Base-by-base conservation (phyloP, 2,888 invertebrate genomes). In the Drosophila picticornis region DNA sequence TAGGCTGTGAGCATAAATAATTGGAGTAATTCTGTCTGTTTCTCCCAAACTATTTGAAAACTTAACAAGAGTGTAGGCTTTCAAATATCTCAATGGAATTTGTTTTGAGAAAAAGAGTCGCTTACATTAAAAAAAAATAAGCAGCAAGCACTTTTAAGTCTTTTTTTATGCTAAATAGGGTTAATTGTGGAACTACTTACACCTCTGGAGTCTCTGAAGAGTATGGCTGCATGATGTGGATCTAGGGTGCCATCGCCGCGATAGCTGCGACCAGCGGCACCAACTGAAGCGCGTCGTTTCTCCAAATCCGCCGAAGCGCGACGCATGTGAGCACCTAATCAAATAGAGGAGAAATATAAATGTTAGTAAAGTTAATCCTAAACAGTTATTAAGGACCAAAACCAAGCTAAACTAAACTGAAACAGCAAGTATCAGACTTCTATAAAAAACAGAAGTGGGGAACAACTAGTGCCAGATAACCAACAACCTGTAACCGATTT, bases 151-250 rank as follows among this genome's bases (percentile, higher is more conserved):
- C 2, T 46, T 32, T 16, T 4, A 13, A 53, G 19, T 31, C 43
- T 11, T 43, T 22, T 40, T 40, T 40, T 1, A n/a, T 5, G 22
- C 2, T 22, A 11, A 22, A 22, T 43, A 11, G 5, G 22, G 0
- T 22, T 22, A 22, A 11, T 43, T 22, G 5, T 22, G 9, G 25
- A 25, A 46, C 16, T 60, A 77, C 97, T 96, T 93, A 98, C 98
- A 95, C 98, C 98, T 94, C 98, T 94, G n/a, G 98, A 97, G 93
- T 98, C 97, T 86, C 98, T 95, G 94, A 98, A 98, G 77, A 98
- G 94, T 88, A 98, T 98, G 88, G 98, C 98, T 60, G 97, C 97
- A 94, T 97, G 97, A 88, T 97, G 95, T 25, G 98, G 97, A 94
- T 98, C 98, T 79, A 97, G 93, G 84, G 95, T 96, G 61, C 96